Evolutionary conservation across 2,113 vertebrate species (phyloP).

Genomic region (Pteronura brasiliensis): DNA sequence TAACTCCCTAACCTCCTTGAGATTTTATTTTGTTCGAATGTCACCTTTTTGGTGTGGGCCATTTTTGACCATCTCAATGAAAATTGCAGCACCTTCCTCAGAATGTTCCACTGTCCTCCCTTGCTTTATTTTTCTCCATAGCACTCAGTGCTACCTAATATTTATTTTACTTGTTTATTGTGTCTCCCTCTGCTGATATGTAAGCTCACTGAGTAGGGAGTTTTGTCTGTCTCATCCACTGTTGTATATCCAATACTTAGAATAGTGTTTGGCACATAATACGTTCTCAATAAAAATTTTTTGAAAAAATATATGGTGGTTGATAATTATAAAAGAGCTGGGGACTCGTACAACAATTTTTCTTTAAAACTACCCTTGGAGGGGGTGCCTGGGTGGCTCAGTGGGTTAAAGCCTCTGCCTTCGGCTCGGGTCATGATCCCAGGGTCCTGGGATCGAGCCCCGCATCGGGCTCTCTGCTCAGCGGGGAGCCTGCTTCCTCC

Average conservation of each 20-base stretch:
- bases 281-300: background rate
- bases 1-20: background rate
- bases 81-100: background rate
- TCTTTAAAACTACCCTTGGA: background rate
- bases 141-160: background rate
- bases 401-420: too few relatives aligned
- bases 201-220: background rate
- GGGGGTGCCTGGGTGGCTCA: too few relatives aligned
- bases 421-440: too few relatives aligned
- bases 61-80: background rate
- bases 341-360: background rate
- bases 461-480: too few relatives aligned
- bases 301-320: background rate
- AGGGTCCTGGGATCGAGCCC: too few relatives aligned
- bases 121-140: background rate
- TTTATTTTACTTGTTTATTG: background rate
- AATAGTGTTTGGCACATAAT: background rate
- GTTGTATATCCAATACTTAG: background rate
- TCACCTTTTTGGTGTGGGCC: background rate
- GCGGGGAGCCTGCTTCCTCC: too few relatives aligned
- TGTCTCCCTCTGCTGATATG: background rate
- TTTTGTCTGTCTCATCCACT: background rate
- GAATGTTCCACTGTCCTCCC: background rate
- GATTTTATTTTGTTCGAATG: background rate
- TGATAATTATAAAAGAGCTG: background rate